A percentile compares a stretch with the other conserved stretches of the same genome.
phyloP scores from a whole-genome alignment of 1,140 invertebrate species.

The Papilio polyxenes region DNA sequence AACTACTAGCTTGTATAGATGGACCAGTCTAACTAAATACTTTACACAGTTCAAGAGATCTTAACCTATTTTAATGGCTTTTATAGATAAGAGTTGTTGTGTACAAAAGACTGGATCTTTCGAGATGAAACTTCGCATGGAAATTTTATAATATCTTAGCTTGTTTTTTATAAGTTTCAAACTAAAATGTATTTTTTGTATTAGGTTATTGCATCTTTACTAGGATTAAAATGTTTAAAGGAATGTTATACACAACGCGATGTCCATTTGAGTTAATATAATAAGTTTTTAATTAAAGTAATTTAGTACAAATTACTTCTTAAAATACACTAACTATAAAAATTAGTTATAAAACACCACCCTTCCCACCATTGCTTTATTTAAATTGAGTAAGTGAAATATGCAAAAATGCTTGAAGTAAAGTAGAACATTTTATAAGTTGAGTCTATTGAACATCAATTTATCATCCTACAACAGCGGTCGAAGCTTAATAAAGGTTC shows the following conservation, averaged over 20 bases:
- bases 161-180: too few relatives aligned
- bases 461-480: slow-evolving; percentile 14
- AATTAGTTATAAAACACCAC: too few relatives aligned
- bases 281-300: too few relatives aligned
- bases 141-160: neutral
- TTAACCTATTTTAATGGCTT: slow-evolving; percentile 23
- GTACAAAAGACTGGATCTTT: neutral
- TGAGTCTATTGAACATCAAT: slow-evolving; percentile 22
- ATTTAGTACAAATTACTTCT: too few relatives aligned
- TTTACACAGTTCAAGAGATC: neutral
- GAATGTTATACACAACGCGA: too few relatives aligned
- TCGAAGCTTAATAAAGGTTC: slow-evolving; percentile 28
- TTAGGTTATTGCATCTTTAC: too few relatives aligned
- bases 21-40: neutral
- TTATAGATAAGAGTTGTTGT: slow-evolving; percentile 2
- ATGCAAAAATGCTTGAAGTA: neutral
- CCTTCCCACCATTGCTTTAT: neutral
- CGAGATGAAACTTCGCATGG: neutral
- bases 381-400: neutral
- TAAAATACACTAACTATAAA: too few relatives aligned
- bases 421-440: slow-evolving; percentile 20
- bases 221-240: too few relatives aligned
- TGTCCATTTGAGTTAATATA: too few relatives aligned
- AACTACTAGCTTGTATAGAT: neutral
- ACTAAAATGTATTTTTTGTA: too few relatives aligned